Evolutionary conservation across 2,888 invertebrate genomes (phyloP).

Genomic region (Hedychridium roseum): DNA sequence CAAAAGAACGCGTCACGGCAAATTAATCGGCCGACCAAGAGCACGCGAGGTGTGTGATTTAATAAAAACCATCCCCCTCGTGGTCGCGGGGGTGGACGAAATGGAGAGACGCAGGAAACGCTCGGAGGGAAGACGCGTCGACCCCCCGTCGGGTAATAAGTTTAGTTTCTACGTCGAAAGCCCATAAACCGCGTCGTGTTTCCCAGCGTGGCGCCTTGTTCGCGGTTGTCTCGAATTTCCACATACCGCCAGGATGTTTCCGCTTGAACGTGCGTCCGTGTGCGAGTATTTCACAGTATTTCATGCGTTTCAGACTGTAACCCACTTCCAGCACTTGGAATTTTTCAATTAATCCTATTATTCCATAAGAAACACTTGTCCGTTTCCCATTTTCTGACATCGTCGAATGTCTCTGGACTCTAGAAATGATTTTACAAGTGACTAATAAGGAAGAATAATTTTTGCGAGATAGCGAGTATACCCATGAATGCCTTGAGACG

Average conservation of each 20-base stretch:
- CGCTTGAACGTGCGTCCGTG: no score
- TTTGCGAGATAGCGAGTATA: no score
- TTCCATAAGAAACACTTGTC: no score
- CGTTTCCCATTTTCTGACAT: no score
- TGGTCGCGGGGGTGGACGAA: background rate
- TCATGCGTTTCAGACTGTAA: no score
- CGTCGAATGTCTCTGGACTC: no score
- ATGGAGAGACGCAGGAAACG: constrained; percentile 7
- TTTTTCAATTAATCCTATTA: no score
- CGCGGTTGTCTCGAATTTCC: constrained; percentile 42
- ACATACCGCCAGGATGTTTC: background rate
- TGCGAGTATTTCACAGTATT: no score
- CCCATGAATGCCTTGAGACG: background rate
- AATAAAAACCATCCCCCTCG: constrained; percentile 53
- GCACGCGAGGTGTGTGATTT: constrained; percentile 55
- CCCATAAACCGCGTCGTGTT: constrained; percentile 55
- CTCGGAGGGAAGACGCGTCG: constrained; percentile 11
- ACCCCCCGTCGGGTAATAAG: constrained; percentile 58
- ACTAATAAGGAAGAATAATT: no score
- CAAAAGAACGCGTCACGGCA: constrained; percentile 54
- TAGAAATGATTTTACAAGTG: no score
- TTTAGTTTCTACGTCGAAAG: constrained; percentile 60
- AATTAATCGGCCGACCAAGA: constrained; percentile 56
- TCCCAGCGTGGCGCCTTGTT: constrained; percentile 43
- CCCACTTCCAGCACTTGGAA: no score